Percentiles rank a stretch among this genome's conserved stretches.
These are phyloP conservation scores for Apocrypta bakeri DNA, from an alignment of 1,140 invertebrate genomes.

Conservation along the genomic window DNA sequence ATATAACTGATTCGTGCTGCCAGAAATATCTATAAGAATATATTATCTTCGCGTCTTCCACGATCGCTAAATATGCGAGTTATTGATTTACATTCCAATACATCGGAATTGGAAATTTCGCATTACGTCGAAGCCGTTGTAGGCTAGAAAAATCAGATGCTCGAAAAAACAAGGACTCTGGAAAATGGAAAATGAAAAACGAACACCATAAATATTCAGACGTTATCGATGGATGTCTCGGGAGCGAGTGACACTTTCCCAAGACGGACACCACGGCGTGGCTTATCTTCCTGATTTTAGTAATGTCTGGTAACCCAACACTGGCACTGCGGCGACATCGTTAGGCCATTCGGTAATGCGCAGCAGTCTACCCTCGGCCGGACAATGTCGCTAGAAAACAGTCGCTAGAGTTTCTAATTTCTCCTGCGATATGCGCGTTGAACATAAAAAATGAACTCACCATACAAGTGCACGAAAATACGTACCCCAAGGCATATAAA, in stretches of 20 bases:
- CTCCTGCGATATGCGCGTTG: neutral
- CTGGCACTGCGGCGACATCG: constrained; percentile 7
- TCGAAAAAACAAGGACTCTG: too few relatives aligned
- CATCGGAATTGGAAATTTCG: neutral
- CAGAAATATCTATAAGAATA: constrained; percentile 5
- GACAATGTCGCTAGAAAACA: constrained; percentile 17
- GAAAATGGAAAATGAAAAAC: constrained; percentile 27
- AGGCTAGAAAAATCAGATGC: neutral
- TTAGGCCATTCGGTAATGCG: constrained; percentile 21
- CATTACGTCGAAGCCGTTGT: neutral
- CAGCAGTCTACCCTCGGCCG: neutral
- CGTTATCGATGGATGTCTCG: constrained; percentile 37
- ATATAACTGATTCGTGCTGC: neutral
- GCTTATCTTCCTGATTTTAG: constrained; percentile 40
- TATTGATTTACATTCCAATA: neutral
- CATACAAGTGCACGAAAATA: constrained; percentile 4
- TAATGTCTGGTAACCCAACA: constrained; percentile 43
- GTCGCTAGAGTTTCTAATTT: constrained; percentile 23
- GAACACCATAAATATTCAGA: constrained; percentile 31
- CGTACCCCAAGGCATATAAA: too few relatives aligned
- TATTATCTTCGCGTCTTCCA: neutral
- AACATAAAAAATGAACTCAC: neutral
- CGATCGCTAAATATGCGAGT: neutral
- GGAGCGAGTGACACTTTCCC: constrained; percentile 20
- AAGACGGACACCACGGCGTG: neutral